These are phyloP conservation scores for Enteromius thamalakanensis DNA, from an alignment of 2,797 vertebrate species.

Conservation along the genomic window DNA sequence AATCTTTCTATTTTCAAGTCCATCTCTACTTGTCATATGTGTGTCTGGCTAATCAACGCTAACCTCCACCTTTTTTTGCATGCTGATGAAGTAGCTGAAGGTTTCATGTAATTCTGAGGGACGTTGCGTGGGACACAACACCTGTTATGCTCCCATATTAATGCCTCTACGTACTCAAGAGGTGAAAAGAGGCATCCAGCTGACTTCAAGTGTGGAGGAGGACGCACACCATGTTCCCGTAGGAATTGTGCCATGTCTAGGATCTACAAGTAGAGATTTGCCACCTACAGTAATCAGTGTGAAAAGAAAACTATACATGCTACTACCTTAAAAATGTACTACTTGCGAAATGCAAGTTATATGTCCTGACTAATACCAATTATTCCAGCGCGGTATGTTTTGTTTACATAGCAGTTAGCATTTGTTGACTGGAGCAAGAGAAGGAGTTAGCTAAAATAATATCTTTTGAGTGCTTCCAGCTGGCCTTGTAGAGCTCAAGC, in stretches of 20 bases:
- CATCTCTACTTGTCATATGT: background rate
- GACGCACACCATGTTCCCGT: background rate
- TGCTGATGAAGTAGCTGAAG: slow-evolving; percentile 30
- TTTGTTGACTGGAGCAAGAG: slow-evolving; percentile 10
- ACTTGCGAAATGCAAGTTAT: background rate
- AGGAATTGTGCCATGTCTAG: slow-evolving; percentile 10
- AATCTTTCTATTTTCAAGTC: background rate
- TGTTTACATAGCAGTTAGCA: slow-evolving; percentile 7
- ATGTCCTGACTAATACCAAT: too few species aligned
- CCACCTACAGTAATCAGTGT: background rate
- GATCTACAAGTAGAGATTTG: background rate
- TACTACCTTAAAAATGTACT: background rate
- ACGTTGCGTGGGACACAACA: slow-evolving; percentile 32
- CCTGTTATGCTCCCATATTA: slow-evolving; percentile 2
- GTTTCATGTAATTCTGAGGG: slow-evolving; percentile 11
- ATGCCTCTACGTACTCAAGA: slow-evolving; percentile 22
- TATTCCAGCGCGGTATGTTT: too few species aligned
- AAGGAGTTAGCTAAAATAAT: background rate
- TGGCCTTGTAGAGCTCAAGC: slow-evolving; percentile 22
- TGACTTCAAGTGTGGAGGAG: slow-evolving; percentile 6
- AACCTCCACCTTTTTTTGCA: slow-evolving; percentile 13
- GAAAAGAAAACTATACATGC: background rate
- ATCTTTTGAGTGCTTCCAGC: slow-evolving; percentile 14
- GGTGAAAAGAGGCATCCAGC: slow-evolving; percentile 31
- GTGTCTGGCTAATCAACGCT: background rate